Conservation (phyloP, 2,113 vertebrate species). For the Gopherus evgoodei region DNA sequence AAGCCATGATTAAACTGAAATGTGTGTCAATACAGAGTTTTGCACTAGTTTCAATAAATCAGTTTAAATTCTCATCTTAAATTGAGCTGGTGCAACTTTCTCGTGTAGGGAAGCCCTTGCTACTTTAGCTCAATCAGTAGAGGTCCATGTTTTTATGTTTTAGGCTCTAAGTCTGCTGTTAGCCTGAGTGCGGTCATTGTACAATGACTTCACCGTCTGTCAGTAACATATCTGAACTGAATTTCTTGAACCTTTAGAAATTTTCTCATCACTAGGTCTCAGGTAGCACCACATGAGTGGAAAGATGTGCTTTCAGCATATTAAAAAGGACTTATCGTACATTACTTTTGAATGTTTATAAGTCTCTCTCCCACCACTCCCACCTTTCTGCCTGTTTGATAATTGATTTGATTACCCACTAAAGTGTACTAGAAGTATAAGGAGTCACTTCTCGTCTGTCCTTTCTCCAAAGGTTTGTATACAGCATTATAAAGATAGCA, state of each 20-base stretch:
- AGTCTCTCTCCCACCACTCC: background rate
- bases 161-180: background rate
- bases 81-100: background rate
- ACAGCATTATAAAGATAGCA: constrained; percentile 18
- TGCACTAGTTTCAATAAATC: background rate
- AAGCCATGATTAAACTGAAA: background rate
- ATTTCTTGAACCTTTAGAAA: background rate
- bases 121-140: background rate
- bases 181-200: background rate
- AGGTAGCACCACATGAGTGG: background rate
- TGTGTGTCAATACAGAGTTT: background rate
- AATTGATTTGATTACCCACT: constrained; percentile 25
- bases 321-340: background rate
- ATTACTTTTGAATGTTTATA: background rate
- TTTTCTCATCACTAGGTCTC: background rate
- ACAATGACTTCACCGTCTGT: background rate
- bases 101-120: background rate
- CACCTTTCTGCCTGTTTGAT: background rate
- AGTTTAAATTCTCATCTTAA: background rate
- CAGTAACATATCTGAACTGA: background rate
- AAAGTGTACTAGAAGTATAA: constrained; percentile 13
- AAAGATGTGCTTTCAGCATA: background rate
- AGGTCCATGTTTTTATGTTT: background rate
- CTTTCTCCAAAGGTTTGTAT: background rate
- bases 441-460: background rate